These are phyloP conservation scores for Oreochromis niloticus DNA, from an alignment of 2,113 vertebrate species.

Conservation along the genomic window DNA sequence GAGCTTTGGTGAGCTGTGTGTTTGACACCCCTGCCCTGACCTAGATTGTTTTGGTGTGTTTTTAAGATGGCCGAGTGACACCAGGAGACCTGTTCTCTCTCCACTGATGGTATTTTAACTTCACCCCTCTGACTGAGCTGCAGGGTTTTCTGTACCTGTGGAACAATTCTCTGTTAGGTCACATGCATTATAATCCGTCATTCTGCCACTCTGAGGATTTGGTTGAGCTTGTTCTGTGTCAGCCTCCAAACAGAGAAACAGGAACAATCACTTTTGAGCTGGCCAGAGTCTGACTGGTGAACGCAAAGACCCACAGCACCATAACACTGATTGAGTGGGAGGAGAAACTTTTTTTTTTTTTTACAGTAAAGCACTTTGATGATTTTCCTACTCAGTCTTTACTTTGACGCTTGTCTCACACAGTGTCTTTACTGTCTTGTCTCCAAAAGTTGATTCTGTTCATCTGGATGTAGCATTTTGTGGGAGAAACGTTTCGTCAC, in stretches of 20 bases:
- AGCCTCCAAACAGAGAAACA: neutral
- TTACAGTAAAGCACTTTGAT: neutral
- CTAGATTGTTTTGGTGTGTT: neutral
- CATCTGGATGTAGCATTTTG: too few relatives aligned
- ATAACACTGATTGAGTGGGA: accelerated
- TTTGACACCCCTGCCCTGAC: neutral
- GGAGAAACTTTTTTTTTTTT: accelerated
- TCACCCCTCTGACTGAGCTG: neutral
- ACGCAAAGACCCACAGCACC: neutral
- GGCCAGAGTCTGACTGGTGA: neutral
- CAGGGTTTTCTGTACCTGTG: neutral
- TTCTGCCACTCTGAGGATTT: neutral
- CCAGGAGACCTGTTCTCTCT: neutral
- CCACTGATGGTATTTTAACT: neutral
- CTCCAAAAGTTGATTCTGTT: too few relatives aligned
- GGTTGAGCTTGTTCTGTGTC: neutral
- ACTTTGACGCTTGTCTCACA: neutral
- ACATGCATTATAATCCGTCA: neutral
- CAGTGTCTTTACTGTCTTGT: neutral
- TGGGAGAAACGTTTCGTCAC: too few relatives aligned
- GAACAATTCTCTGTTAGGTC: neutral
- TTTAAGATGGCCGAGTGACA: neutral
- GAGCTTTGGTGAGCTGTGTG: neutral
- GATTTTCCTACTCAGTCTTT: neutral
- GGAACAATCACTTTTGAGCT: neutral